These are phyloP conservation scores for Orycteropus afer DNA, from an alignment of 2,113 vertebrate genomes.

Conservation along the genomic window DNA sequence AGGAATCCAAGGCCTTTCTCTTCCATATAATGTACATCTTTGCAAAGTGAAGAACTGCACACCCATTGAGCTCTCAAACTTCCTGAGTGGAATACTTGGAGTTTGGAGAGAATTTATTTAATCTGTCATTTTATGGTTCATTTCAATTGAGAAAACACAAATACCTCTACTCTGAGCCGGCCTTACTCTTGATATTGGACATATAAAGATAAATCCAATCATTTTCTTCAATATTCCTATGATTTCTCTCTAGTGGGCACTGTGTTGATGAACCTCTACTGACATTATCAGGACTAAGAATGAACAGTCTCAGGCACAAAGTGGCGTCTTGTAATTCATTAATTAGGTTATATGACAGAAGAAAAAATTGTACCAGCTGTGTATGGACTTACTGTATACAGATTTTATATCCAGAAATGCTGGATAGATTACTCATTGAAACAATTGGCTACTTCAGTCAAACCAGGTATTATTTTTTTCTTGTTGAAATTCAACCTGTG, in stretches of 20 bases:
- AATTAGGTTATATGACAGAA: neutral
- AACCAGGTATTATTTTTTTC: neutral
- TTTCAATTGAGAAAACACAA: neutral
- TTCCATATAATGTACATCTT: neutral
- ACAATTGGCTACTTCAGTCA: neutral
- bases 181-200: neutral
- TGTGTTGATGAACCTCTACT: neutral
- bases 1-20: neutral
- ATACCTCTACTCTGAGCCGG: neutral
- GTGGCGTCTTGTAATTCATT: neutral
- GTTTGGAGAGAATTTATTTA: neutral
- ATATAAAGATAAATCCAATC: neutral
- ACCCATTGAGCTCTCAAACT: neutral
- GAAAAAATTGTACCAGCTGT: neutral
- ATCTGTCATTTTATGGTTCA: neutral
- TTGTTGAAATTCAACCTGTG: constrained; percentile 4
- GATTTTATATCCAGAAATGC: neutral
- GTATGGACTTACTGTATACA: neutral
- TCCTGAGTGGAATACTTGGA: neutral
- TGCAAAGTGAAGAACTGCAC: neutral
- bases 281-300: neutral
- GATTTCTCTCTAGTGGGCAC: neutral
- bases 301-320: neutral
- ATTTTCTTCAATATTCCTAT: neutral
- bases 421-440: neutral